Base-by-base conservation (phyloP, 2,888 invertebrate genomes). In the Volucella zonaria region DNA sequence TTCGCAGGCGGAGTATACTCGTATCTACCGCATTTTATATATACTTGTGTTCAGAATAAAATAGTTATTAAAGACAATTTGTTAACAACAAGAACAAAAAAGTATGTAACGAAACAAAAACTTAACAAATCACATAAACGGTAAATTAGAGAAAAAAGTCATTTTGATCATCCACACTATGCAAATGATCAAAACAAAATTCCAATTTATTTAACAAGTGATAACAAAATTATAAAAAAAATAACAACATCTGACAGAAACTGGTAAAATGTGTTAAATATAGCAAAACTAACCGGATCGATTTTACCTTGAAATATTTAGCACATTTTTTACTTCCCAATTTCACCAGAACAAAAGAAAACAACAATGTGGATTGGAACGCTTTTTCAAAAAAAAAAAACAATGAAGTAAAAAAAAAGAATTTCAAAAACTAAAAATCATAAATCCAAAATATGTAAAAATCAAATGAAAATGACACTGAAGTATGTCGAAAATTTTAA, bases 31-130 rank as follows among this genome's bases (percentile, higher is more conserved):
- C 6, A n/a, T 51, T 4, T 38, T n/a, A 40, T 12, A 8, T n/a
- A 8, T 11, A 9, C 56, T 45, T 45, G 11, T 11, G 11, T 10
- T 42, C 6, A 15, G 15, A 67, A 64, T 45, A 42, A 82, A 78
- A 42, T 31, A 68, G 14, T 68, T 64, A 74, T 74, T 74, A 62
- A 68, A 78, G 51, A 70, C 59, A 59, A 78, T 82, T 82, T 82
- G 79, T 64, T 75, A 83, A 75, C 66, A n/a, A 79, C 45, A 85
- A 80, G 47, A 71, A 31, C 11, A 9, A 47, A 14, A 49, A 42
- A 64, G 23, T n/a, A n/a, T n/a, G n/a, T 10, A 52, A 59, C 49
- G 64, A n/a, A 54, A 61, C 52, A 80, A 59, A 71, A 75, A 83
- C 70, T 73, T 58, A 82, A 73, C 74, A 73, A 68, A 40, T 10